Conservation (phyloP, 2,797 vertebrate species). For the Danio kyathit region DNA sequence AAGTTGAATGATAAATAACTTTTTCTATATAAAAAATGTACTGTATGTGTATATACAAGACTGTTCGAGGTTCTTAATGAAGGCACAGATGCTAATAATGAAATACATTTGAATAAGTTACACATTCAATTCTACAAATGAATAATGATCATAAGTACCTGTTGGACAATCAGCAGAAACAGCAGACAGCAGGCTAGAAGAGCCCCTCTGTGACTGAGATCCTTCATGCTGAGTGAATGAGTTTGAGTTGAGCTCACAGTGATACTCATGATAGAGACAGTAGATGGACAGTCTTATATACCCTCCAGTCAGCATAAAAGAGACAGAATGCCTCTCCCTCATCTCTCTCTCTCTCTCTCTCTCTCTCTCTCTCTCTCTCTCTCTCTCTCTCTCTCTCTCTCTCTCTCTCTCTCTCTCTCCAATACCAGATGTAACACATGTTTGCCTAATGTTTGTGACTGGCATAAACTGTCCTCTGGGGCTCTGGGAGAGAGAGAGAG, state of each 20-base stretch:
- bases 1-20: too few relatives aligned
- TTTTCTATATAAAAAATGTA: too few relatives aligned
- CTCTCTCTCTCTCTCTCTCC: conserved; percentile 61
- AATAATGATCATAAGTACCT: conserved; percentile 53
- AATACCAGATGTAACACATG: conserved; percentile 58
- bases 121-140: not conserved
- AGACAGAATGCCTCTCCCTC: conserved; percentile 23
- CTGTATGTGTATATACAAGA: too few relatives aligned
- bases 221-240: conserved; percentile 54
- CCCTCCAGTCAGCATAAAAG: conserved; percentile 23
- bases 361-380: conserved; percentile 1
- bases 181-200: conserved; percentile 52
- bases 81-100: too few relatives aligned
- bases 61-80: too few relatives aligned
- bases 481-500: conserved; percentile 28
- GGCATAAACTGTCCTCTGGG: conserved; percentile 57
- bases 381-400: conserved; percentile 25
- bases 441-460: conserved; percentile 65
- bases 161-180: conserved; percentile 58
- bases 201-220: conserved; percentile 42
- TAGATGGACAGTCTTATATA: conserved; percentile 35
- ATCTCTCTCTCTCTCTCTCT: not conserved
- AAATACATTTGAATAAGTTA: too few relatives aligned
- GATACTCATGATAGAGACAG: conserved; percentile 23
- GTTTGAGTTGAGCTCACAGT: conserved; percentile 12